These are phyloP conservation scores for Galagoides demidoff DNA, from an alignment of 2,797 vertebrate species.

Conservation along the genomic window DNA sequence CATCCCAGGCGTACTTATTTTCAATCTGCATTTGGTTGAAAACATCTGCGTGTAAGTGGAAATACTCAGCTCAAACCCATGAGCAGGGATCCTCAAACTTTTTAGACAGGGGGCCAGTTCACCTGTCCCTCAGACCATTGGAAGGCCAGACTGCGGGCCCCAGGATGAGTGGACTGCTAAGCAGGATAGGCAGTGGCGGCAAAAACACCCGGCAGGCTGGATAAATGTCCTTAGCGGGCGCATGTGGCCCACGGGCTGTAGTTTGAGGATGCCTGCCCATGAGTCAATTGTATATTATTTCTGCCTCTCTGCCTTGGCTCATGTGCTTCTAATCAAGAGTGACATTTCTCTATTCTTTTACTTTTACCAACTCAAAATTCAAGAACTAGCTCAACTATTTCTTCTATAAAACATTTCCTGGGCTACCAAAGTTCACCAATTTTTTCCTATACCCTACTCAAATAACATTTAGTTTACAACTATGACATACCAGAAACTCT, in stretches of 20 bases:
- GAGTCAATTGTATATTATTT: not conserved
- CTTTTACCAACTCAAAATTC: not conserved
- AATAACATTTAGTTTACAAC: not conserved
- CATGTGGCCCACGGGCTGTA: no score
- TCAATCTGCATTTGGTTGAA: not conserved
- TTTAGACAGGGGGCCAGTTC: no score
- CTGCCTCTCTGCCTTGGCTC: not conserved
- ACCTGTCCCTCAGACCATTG: no score
- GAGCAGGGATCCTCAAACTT: not conserved
- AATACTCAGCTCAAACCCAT: not conserved
- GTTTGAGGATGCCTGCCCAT: not conserved
- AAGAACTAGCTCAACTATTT: not conserved
- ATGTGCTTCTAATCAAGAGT: not conserved
- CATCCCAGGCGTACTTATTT: not conserved
- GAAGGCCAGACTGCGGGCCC: no score
- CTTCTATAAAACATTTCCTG: slow-evolving; percentile 14
- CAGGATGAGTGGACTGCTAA: no score
- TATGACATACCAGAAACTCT: not conserved
- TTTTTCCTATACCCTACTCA: not conserved
- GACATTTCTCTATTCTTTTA: not conserved
- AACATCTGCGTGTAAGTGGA: not conserved
- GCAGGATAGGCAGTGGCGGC: no score
- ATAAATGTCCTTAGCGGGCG: no score
- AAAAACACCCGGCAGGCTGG: no score
- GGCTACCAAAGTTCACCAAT: not conserved